phyloP scores from a whole-genome alignment of 1,140 invertebrate genomes.

The Melipona quadrifasciata region DNA sequence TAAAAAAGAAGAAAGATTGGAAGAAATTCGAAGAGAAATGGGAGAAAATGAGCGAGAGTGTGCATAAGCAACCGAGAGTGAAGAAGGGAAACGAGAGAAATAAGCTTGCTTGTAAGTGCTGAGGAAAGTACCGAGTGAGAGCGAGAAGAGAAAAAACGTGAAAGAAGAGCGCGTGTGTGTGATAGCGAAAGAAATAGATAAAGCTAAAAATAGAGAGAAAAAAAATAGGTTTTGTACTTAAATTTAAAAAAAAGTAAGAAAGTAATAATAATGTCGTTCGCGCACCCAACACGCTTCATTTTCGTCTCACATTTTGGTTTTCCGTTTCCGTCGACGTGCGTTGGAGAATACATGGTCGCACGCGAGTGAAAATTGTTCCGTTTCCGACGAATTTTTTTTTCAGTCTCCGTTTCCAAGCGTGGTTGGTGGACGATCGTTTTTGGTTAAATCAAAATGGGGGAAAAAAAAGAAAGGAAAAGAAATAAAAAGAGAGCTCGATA shows the following conservation, averaged over 20 bases:
- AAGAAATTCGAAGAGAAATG: neutral
- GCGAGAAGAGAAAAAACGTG: neutral
- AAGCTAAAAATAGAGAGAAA: neutral
- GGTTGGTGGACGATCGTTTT: conserved; percentile 32
- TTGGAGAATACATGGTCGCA: neutral
- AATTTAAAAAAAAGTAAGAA: conserved; percentile 1
- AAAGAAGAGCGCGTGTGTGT: neutral
- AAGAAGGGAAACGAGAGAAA: neutral
- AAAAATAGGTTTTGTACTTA: conserved; percentile 47
- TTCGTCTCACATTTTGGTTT: neutral
- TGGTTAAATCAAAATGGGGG: neutral
- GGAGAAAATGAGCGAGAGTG: neutral
- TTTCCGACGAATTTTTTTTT: neutral
- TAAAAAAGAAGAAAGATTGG: neutral
- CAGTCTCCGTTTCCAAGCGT: neutral
- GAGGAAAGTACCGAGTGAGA: neutral
- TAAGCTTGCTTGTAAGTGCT: conserved; percentile 21
- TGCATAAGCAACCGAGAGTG: too few relatives aligned
- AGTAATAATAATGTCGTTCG: neutral
- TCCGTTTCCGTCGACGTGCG: neutral
- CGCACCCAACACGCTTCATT: neutral
- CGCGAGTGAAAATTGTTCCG: conserved; percentile 4
- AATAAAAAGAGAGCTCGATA: conserved; percentile 18
- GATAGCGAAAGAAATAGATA: neutral
- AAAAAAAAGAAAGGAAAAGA: neutral